Conservation (phyloP, 2,888 invertebrate species). For the Lottia scabra region DNA sequence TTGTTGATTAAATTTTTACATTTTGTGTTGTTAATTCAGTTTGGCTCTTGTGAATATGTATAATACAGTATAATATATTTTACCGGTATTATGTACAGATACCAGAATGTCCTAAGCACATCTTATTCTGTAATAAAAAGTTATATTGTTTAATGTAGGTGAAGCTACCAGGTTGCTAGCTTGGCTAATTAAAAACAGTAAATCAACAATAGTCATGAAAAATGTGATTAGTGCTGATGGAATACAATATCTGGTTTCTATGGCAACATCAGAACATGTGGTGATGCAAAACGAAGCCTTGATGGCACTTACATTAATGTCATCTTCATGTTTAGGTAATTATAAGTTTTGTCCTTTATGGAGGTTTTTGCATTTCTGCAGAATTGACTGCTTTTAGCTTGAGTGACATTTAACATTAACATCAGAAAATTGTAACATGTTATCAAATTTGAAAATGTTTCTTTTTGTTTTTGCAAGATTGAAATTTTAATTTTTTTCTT, state of each 20-base stretch:
- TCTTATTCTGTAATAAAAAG: too few relatives aligned
- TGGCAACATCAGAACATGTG: slow-evolving; percentile 85
- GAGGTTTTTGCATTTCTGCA: neutral
- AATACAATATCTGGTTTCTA: slow-evolving; percentile 81
- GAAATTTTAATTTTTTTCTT: neutral
- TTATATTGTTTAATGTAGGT: slow-evolving; percentile 43
- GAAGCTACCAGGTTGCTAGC: slow-evolving; percentile 69
- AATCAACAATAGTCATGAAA: slow-evolving; percentile 69
- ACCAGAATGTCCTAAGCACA: too few relatives aligned
- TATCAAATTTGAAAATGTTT: too few relatives aligned
- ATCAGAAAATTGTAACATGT: too few relatives aligned
- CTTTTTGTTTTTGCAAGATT: too few relatives aligned
- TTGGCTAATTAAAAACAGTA: slow-evolving; percentile 80
- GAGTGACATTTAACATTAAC: too few relatives aligned
- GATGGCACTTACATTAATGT: slow-evolving; percentile 65
- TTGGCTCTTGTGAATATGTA: too few relatives aligned
- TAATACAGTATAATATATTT: too few relatives aligned
- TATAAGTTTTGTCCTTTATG: neutral
- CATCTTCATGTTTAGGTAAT: slow-evolving; percentile 55
- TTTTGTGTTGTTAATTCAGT: too few relatives aligned
- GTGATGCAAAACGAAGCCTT: slow-evolving; percentile 78
- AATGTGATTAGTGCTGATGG: slow-evolving; percentile 75
- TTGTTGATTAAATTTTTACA: neutral
- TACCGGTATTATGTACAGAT: too few relatives aligned
- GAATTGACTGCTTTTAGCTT: too few relatives aligned